phyloP scores from a whole-genome alignment of 2,113 vertebrate genomes.

The Ciconia boyciana region DNA sequence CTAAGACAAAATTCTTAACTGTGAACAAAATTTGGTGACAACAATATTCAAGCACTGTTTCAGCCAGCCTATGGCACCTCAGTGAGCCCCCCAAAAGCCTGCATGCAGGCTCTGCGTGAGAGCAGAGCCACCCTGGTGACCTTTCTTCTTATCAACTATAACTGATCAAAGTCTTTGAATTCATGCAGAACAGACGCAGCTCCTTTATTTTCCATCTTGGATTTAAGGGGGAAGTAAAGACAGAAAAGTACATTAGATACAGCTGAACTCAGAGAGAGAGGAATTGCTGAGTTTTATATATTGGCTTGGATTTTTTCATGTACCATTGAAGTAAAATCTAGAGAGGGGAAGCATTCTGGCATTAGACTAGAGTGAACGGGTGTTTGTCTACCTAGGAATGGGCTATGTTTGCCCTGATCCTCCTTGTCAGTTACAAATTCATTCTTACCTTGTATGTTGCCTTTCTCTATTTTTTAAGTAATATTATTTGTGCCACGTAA shows the following conservation, averaged over 20 bases:
- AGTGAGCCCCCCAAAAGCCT: background rate
- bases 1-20: background rate
- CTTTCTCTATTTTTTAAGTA: background rate
- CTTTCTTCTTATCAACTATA: background rate
- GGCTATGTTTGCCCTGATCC: background rate
- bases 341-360: background rate
- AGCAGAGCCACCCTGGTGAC: background rate
- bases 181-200: background rate
- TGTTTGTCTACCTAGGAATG: background rate
- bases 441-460: background rate
- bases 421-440: background rate
- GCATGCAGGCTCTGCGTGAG: accelerated
- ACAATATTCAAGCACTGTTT: background rate
- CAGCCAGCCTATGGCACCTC: background rate
- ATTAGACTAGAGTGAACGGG: background rate
- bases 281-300: background rate
- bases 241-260: background rate
- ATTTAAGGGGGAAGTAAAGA: background rate
- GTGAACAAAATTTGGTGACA: background rate
- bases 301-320: background rate
- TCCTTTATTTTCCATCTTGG: background rate
- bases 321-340: background rate
- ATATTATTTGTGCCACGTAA: background rate
- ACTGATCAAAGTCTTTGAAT: background rate
- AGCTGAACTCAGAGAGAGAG: background rate